A percentile compares a stretch with the other conserved stretches of the same genome.
Conservation (phyloP, 2,113 vertebrate genomes). For the Aegotheles bennettii region DNA sequence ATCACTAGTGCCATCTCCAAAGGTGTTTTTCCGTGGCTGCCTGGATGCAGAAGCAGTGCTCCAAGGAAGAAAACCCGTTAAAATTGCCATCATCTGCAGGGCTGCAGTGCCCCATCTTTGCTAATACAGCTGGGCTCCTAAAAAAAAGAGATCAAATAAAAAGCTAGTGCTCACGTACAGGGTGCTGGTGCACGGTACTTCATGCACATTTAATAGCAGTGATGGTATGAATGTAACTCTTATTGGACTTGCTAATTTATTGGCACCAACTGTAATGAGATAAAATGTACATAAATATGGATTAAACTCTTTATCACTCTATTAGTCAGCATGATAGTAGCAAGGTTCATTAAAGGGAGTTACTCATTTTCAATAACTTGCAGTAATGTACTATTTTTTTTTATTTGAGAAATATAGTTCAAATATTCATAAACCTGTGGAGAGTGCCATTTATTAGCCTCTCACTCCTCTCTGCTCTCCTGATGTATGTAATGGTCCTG, state of each 20-base stretch:
- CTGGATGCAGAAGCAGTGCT: not conserved
- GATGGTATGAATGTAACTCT: not conserved
- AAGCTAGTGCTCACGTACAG: fast-evolving
- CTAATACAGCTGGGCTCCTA: not conserved
- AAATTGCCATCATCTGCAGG: not conserved
- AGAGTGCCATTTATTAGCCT: not conserved
- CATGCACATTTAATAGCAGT: not conserved
- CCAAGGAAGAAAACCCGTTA: not conserved
- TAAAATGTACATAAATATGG: slow-evolving; percentile 28
- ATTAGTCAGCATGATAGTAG: not conserved
- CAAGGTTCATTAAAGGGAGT: slow-evolving; percentile 16
- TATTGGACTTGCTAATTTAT: slow-evolving; percentile 19
- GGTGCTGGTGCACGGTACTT: not conserved
- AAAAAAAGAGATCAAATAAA: not conserved
- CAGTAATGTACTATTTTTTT: not conserved
- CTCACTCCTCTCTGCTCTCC: not conserved
- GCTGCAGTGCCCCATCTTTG: not conserved
- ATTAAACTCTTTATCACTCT: not conserved
- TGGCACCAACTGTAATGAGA: not conserved
- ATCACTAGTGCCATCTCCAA: not conserved
- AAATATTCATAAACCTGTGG: not conserved
- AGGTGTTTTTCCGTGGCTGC: fast-evolving
- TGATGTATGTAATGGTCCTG: not conserved
- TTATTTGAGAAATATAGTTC: not conserved
- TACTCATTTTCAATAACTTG: not conserved